Evolutionary conservation across 2,797 vertebrate species (phyloP).

Genomic region (Sparus aurata): DNA sequence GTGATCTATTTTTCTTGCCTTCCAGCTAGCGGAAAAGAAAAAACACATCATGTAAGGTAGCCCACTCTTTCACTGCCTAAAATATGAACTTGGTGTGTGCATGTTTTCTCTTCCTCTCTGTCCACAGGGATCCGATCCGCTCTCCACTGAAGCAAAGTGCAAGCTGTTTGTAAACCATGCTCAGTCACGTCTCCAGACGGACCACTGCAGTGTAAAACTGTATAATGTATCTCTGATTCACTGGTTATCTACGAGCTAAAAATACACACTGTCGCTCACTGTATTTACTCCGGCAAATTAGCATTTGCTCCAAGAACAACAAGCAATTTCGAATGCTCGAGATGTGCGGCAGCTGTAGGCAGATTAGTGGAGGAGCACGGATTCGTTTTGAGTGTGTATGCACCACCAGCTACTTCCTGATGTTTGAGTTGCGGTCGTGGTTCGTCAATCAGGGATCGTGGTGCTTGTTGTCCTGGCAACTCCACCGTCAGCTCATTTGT

Average conservation of each 20-base stretch:
- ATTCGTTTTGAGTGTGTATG: conserved; percentile 53
- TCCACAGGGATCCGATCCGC: conserved; percentile 58
- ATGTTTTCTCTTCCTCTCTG: conserved; percentile 52
- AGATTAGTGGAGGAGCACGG: conserved; percentile 46
- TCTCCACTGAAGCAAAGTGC: conserved; percentile 63
- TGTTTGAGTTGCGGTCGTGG: conserved; percentile 66
- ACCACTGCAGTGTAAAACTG: conserved; percentile 56
- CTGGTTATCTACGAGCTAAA: conserved; percentile 70
- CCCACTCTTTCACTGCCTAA: conserved; percentile 31
- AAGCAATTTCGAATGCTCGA: conserved; percentile 14
- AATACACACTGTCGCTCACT: conserved; percentile 55
- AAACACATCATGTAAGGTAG: conserved; percentile 44
- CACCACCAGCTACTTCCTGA: conserved; percentile 67
- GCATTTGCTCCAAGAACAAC: conserved; percentile 50
- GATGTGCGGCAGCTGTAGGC: conserved; percentile 53
- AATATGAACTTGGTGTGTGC: conserved; percentile 66
- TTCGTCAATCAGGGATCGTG: conserved; percentile 69
- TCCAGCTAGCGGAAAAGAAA: conserved; percentile 24
- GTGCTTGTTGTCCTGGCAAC: conserved; percentile 73
- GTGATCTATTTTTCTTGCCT: conserved; percentile 58
- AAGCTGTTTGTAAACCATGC: conserved; percentile 65
- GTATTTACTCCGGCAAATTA: conserved; percentile 60
- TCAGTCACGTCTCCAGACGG: conserved; percentile 42
- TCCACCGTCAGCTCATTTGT: conserved; percentile 53
- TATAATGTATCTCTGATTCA: conserved; percentile 67